A percentile compares a stretch with the other conserved stretches of the same genome.
Evolutionary conservation across 2,797 vertebrate species (phyloP).

Genomic region (Pitangus sulphuratus): DNA sequence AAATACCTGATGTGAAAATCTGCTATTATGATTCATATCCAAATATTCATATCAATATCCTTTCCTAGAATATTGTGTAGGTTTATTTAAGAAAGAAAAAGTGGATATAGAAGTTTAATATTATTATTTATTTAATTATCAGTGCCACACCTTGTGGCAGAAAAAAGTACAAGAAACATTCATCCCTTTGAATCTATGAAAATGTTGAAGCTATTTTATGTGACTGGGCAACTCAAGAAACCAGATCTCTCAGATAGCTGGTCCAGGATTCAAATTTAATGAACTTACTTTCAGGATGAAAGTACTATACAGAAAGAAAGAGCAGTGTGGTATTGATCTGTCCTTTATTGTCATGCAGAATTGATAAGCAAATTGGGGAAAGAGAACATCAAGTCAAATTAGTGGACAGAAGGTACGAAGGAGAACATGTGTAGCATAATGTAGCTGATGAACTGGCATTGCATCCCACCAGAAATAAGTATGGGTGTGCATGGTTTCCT

Average conservation of each 20-base stretch:
- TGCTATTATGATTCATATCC: slow-evolving; percentile 57
- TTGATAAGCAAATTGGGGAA: background rate
- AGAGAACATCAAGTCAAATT: background rate
- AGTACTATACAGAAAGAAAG: background rate
- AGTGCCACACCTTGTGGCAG: background rate
- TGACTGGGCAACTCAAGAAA: background rate
- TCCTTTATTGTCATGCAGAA: background rate
- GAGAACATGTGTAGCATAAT: background rate
- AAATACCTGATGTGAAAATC: slow-evolving; percentile 60
- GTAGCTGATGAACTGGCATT: background rate
- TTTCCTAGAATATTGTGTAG: background rate
- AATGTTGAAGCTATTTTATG: background rate
- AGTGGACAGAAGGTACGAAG: background rate
- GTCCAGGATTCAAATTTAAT: background rate
- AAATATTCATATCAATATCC: slow-evolving; percentile 37
- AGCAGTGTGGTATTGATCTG: background rate
- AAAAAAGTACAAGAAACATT: background rate
- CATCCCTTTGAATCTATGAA: background rate
- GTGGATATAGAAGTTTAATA: background rate
- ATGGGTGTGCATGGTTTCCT: background rate
- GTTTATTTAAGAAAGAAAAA: slow-evolving; percentile 7
- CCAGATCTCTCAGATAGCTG: background rate
- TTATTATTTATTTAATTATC: background rate
- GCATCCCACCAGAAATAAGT: background rate
- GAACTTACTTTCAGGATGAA: background rate